Evolutionary conservation across 2,888 invertebrate genomes (phyloP).

Genomic region (Drosophila koepferae): DNA sequence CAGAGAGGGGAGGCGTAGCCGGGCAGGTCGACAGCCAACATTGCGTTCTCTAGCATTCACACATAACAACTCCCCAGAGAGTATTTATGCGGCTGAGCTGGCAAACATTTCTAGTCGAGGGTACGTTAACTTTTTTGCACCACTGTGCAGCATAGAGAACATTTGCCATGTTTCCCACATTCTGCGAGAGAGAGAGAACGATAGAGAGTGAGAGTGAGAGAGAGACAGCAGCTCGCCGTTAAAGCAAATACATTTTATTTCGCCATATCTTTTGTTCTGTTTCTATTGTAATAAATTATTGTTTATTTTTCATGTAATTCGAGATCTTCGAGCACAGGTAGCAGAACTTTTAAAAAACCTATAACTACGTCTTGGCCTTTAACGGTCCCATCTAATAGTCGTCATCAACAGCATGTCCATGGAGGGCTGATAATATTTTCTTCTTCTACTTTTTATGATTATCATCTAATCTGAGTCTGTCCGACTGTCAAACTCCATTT

Average conservation of each 20-base stretch:
- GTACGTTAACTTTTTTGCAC: slow-evolving; percentile 60
- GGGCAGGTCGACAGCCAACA: slow-evolving; percentile 19
- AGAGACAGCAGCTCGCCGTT: not conserved
- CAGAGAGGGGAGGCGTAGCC: not conserved
- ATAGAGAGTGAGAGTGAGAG: not conserved
- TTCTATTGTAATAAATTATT: slow-evolving; percentile 75
- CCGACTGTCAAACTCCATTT: slow-evolving; percentile 75
- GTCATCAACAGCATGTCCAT: slow-evolving; percentile 49
- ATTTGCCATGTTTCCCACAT: slow-evolving; percentile 50
- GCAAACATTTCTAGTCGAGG: slow-evolving; percentile 53
- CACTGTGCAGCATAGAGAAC: slow-evolving; percentile 50
- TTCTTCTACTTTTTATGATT: slow-evolving; percentile 52
- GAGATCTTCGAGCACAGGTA: slow-evolving; percentile 66
- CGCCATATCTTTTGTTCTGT: slow-evolving; percentile 69
- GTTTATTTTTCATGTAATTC: slow-evolving; percentile 66
- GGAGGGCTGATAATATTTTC: slow-evolving; percentile 46
- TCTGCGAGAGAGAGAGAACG: not conserved
- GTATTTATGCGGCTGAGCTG: slow-evolving; percentile 77
- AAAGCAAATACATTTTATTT: slow-evolving; percentile 63
- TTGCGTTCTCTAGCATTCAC: slow-evolving; percentile 59
- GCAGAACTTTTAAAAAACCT: slow-evolving; percentile 19
- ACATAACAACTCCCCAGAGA: slow-evolving; percentile 78
- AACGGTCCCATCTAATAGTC: slow-evolving; percentile 57
- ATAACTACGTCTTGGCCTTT: slow-evolving; percentile 16
- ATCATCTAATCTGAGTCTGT: slow-evolving; percentile 59